Evolutionary conservation across 2,113 vertebrate species (phyloP).

Genomic region (Mesoclemmys tuberculata): DNA sequence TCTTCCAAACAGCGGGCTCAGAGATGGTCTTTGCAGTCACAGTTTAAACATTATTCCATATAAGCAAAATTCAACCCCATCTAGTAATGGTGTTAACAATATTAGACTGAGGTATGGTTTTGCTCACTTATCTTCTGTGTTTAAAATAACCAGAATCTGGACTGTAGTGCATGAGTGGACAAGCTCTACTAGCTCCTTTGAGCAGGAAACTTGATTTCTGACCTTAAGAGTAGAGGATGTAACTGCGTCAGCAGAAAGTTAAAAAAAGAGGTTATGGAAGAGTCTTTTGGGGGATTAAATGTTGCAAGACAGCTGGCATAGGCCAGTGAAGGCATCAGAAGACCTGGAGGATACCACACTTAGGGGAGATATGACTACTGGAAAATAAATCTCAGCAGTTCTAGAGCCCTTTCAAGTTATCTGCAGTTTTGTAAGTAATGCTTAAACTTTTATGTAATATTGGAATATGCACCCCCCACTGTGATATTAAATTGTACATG

Average conservation of each 20-base stretch:
- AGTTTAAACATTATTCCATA: neutral
- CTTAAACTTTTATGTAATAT: neutral
- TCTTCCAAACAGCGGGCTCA: neutral
- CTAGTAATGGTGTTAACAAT: neutral
- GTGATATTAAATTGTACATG: neutral
- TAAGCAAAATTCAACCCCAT: neutral
- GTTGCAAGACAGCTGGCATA: slow-evolving; percentile 18
- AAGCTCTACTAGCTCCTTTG: neutral
- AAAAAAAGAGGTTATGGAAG: neutral
- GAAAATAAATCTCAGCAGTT: neutral
- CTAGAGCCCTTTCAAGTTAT: slow-evolving; percentile 42
- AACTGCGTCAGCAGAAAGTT: slow-evolving; percentile 41
- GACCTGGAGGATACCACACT: neutral
- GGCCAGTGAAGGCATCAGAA: slow-evolving; percentile 20
- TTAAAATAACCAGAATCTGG: neutral
- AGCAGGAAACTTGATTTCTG: slow-evolving; percentile 27
- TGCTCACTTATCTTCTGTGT: neutral
- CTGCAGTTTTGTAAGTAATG: neutral
- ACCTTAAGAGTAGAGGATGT: slow-evolving; percentile 25
- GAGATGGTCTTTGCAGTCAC: neutral
- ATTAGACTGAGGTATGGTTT: neutral
- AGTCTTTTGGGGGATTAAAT: neutral
- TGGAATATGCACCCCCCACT: neutral
- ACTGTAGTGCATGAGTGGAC: neutral
- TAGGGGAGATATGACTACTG: neutral